Evolutionary conservation across 2,888 invertebrate species (phyloP).

Genomic region (Drosophila rellima): DNA sequence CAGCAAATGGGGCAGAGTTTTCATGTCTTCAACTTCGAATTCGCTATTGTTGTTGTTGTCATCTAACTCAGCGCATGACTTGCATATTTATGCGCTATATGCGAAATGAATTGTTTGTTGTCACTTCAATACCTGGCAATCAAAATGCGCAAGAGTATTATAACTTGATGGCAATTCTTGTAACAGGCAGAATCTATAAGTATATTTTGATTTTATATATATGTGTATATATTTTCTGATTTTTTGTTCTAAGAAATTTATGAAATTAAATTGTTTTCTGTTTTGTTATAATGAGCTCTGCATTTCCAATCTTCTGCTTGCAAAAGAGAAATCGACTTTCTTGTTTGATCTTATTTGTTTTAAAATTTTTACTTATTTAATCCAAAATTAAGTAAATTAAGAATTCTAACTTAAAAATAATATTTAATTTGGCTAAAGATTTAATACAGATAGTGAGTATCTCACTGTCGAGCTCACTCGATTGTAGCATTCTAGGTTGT

Average conservation of each 20-base stretch:
- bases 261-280: no score
- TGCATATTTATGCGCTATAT: slow-evolving; percentile 73
- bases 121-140: slow-evolving; percentile 1
- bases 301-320: no score
- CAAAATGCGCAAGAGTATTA: neutral
- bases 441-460: no score
- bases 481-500: neutral
- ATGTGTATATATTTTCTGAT: neutral
- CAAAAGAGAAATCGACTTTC: no score
- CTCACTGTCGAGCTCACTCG: neutral
- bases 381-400: no score
- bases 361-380: no score
- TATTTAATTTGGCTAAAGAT: no score
- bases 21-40: slow-evolving; percentile 11
- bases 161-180: neutral
- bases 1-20: slow-evolving; percentile 9
- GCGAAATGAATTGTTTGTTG: slow-evolving; percentile 71
- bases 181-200: neutral
- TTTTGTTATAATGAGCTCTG: no score
- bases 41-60: no score
- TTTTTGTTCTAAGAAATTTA: no score
- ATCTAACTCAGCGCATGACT: slow-evolving; percentile 74
- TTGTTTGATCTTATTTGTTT: no score
- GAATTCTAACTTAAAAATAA: no score
- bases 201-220: neutral